Percentiles rank a stretch among this genome's conserved stretches.
phyloP scores from a whole-genome alignment of 2,797 vertebrate genomes.

The Ataeniobius toweri region DNA sequence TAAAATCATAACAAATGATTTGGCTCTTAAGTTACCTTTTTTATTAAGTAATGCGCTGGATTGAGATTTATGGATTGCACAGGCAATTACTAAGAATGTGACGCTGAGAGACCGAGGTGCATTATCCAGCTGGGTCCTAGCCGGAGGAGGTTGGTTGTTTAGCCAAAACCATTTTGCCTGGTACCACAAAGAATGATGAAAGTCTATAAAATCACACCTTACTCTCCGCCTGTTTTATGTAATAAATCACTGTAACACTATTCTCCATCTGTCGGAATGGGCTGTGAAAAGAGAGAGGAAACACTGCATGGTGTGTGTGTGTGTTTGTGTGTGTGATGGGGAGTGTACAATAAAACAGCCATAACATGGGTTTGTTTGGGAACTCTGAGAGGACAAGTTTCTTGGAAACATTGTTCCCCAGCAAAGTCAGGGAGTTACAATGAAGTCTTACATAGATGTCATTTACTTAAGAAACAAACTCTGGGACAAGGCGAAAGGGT shows the following conservation, averaged over 20 bases:
- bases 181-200: constrained; percentile 28
- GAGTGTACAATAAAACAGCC: not conserved
- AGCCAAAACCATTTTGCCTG: constrained; percentile 31
- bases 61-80: constrained; percentile 31
- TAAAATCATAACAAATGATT: constrained; percentile 27
- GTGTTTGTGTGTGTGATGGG: not conserved
- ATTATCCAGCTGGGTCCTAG: constrained; percentile 39
- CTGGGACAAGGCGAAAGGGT: constrained; percentile 18
- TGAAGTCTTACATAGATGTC: constrained; percentile 1
- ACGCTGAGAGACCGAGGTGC: constrained; percentile 34
- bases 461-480: not conserved
- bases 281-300: constrained; percentile 31
- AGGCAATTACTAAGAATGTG: constrained; percentile 36
- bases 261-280: constrained; percentile 39
- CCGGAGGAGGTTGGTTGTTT: constrained; percentile 30
- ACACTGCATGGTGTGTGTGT: constrained; percentile 7
- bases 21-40: constrained; percentile 21
- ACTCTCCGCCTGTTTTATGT: constrained; percentile 24
- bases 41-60: constrained; percentile 7
- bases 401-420: constrained; percentile 20
- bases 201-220: constrained; percentile 48
- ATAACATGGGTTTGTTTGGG: not conserved
- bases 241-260: constrained; percentile 29
- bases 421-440: constrained; percentile 2
- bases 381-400: constrained; percentile 2